These are phyloP conservation scores for Rhagophthalmus giganteus DNA, from an alignment of 2,888 invertebrate genomes.

Conservation along the genomic window DNA sequence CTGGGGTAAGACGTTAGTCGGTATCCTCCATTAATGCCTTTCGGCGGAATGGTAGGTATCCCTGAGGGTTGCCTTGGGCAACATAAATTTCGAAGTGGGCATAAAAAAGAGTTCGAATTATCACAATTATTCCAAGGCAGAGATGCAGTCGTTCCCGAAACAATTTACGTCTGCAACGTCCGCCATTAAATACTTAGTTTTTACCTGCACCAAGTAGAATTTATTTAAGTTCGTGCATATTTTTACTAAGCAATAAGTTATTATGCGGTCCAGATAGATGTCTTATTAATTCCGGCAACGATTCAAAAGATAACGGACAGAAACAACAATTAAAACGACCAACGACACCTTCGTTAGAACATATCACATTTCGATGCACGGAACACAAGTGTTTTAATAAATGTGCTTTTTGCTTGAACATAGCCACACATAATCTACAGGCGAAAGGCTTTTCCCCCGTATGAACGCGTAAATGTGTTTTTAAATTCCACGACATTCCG, in stretches of 20 bases:
- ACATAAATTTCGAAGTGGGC: conserved; percentile 29
- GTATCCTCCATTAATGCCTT: conserved; percentile 40
- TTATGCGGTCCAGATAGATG: conserved; percentile 88
- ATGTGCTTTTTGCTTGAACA: conserved; percentile 91
- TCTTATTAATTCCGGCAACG: conserved; percentile 81
- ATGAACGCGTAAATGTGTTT: conserved; percentile 84
- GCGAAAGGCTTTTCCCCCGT: conserved; percentile 90
- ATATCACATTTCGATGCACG: conserved; percentile 85
- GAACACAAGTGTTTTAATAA: conserved; percentile 85
- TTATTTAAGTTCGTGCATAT: conserved; percentile 71
- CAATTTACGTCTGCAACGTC: conserved; percentile 28
- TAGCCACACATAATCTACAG: conserved; percentile 84
- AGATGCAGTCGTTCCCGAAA: conserved; percentile 31
- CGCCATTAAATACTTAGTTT: conserved; percentile 21
- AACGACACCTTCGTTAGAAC: conserved; percentile 76
- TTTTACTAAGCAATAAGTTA: conserved; percentile 83
- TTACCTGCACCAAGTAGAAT: conserved; percentile 12
- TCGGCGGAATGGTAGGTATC: conserved; percentile 41
- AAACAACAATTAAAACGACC: conserved; percentile 84
- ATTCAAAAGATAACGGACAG: conserved; percentile 83
- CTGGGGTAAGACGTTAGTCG: conserved; percentile 34
- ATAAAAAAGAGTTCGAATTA: conserved; percentile 35
- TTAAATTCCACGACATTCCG: conserved; percentile 91
- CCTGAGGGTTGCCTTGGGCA: conserved; percentile 47
- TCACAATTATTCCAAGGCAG: conserved; percentile 35